These are phyloP conservation scores for Pedionomus torquatus DNA, from an alignment of 2,113 vertebrate genomes.

Conservation along the genomic window DNA sequence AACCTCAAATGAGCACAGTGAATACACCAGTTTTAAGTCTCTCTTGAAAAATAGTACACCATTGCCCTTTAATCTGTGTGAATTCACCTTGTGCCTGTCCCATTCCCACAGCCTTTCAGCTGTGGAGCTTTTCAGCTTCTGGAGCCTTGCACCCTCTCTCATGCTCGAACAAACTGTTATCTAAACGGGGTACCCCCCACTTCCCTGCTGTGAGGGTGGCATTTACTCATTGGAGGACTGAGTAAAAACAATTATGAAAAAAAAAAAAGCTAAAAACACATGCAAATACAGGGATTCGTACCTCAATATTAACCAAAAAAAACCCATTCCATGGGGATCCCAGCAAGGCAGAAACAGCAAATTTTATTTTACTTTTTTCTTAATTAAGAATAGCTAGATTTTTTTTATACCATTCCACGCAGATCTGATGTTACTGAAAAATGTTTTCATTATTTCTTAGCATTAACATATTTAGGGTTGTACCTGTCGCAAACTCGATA, in stretches of 20 bases:
- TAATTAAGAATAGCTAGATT: neutral
- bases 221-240: neutral
- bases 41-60: neutral
- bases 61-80: fast-evolving
- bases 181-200: neutral
- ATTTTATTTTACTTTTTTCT: neutral
- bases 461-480: neutral
- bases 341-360: neutral
- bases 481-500: conserved; percentile 84
- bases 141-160: neutral
- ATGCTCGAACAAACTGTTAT: fast-evolving
- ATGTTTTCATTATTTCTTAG: neutral
- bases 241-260: neutral
- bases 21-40: neutral
- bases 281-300: neutral
- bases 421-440: neutral
- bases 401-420: neutral
- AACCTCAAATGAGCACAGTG: neutral
- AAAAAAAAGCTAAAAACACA: neutral
- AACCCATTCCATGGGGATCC: neutral
- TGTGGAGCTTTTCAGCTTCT: too few relatives aligned
- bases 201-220: neutral
- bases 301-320: neutral
- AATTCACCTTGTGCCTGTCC: neutral
- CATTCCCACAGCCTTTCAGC: fast-evolving